Conservation (phyloP, 2,888 invertebrate genomes). For the Spisula subtruncata region DNA sequence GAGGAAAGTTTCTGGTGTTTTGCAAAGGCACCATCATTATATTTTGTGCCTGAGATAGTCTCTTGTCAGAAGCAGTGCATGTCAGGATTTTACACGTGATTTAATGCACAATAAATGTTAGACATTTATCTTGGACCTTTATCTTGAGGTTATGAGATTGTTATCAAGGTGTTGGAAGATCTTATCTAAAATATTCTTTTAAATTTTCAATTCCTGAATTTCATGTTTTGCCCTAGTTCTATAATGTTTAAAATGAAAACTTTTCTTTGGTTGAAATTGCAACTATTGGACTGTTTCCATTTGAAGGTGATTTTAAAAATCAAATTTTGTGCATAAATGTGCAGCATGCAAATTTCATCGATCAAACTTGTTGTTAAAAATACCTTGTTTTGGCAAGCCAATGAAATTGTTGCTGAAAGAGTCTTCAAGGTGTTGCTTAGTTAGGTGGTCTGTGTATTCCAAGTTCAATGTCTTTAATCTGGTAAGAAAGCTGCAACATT, state of each 20-base stretch:
- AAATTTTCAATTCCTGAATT: background rate
- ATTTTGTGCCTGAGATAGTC: background rate
- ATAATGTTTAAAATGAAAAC: background rate
- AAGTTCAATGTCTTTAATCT: too few species aligned
- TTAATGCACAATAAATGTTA: background rate
- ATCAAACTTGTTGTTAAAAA: too few species aligned
- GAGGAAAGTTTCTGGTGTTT: conserved; percentile 13
- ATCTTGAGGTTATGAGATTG: background rate
- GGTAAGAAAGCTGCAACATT: too few species aligned
- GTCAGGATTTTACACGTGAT: conserved; percentile 8
- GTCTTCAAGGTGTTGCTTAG: too few species aligned
- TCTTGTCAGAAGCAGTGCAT: background rate
- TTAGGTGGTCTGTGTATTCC: too few species aligned
- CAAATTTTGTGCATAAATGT: background rate
- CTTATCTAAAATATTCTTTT: too few species aligned
- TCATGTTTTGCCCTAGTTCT: background rate
- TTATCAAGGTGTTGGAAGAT: background rate
- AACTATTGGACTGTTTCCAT: background rate
- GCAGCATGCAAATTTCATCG: too few species aligned
- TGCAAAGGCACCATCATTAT: conserved; percentile 29
- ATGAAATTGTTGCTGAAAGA: too few species aligned
- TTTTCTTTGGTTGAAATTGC: background rate
- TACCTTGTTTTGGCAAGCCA: too few species aligned
- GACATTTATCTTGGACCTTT: background rate
- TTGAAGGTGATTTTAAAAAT: background rate